Conservation (phyloP, 2,113 vertebrate species). For the Silurus meridionalis region DNA sequence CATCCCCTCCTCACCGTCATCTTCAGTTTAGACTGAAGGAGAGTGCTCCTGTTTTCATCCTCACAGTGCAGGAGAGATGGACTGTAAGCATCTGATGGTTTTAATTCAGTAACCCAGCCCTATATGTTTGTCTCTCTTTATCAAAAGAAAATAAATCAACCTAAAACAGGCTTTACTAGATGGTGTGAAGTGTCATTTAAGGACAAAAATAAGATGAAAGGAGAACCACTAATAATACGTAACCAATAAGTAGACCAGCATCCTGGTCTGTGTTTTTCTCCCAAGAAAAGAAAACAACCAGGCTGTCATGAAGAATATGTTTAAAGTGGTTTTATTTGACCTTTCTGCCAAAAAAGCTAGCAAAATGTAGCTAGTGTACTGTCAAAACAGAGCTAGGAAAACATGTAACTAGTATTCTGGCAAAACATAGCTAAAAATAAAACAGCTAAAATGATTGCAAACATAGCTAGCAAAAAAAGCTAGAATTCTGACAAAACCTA, state of each 20-base stretch:
- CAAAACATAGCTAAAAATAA: neutral
- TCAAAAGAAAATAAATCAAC: neutral
- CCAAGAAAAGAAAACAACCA: neutral
- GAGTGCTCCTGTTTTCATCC: neutral
- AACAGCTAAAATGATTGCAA: neutral
- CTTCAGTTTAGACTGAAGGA: constrained; percentile 27
- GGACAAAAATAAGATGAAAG: neutral
- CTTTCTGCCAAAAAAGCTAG: neutral
- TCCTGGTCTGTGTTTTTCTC: neutral
- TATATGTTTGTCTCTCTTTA: neutral
- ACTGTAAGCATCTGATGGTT: neutral
- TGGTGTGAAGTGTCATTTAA: neutral
- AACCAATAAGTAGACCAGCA: neutral
- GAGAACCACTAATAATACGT: neutral
- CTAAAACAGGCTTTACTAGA: neutral
- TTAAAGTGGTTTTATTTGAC: neutral
- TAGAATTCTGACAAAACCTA: neutral
- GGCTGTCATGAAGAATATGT: neutral
- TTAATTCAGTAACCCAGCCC: constrained; percentile 14
- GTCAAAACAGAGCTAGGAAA: neutral
- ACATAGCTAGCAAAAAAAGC: neutral
- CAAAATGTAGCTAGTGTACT: neutral
- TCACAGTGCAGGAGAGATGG: neutral
- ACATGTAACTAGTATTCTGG: neutral
- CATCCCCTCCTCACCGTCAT: constrained; percentile 13